Base-by-base conservation (phyloP, 2,113 vertebrate genomes). In the Thunnus thynnus region DNA sequence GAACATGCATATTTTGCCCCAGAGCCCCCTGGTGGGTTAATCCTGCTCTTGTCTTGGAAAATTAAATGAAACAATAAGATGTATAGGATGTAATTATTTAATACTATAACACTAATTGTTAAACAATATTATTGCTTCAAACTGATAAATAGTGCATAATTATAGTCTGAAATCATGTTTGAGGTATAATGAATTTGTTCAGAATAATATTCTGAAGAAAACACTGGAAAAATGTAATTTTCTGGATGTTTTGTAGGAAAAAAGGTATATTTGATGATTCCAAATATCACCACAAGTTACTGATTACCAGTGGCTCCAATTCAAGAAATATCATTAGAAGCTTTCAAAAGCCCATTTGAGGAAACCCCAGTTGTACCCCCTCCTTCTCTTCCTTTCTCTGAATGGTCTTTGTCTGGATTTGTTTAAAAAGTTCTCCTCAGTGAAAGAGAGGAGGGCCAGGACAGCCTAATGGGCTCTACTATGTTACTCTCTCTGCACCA, bases 401-500 rank as follows among this genome's bases (percentile, higher is more conserved):
- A 79, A 82, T 66, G 48, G 41, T 79, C 72, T 82, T 76, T 62
- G 86, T 84, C 36, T 86, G 55, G 75, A 50, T 74, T 71, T 48
- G 48, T 85, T 76, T 72, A 44, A 70, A 67, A 86, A 83, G 75
- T 84, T 75, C 57, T 75, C 50, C 16, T 4, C 41, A 3, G 50
- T 76, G 78, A 66, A 52, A 56, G 58, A 62, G 50, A 70, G 48
- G 78, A 79, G 74, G 56, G 52, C 30, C 71, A 11, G 51, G 70
- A 17, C 51, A 3, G 55, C n/a, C 55, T 81, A 84, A 81, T 81
- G 69, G 66, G 50, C 63, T 80, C 63, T 7, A 25, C 57, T 27
- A 4, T 69, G 81, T 72, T 17, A 13, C 76, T 75, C 44, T 78
- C 25, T 57, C 48, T 54, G 67, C 44, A 61, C 63, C 57, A 56